Base-by-base conservation (phyloP, 2,888 invertebrate species). In the Fabriciana adippe region DNA sequence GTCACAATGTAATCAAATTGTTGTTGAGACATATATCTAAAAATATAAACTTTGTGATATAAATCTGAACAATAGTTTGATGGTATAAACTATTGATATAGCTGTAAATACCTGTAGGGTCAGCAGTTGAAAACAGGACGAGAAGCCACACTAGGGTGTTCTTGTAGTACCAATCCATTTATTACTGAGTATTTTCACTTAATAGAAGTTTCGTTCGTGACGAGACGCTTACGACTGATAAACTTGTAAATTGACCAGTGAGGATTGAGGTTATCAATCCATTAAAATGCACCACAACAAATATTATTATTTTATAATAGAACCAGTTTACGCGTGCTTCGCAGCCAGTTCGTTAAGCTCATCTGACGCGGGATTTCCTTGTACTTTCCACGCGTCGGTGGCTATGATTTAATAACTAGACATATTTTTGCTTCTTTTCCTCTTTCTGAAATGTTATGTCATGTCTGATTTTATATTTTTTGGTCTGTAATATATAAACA, bases 331-430 rank as follows among this genome's bases (percentile, higher is more conserved):
- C 59, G 63, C 71, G 66, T 69, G 69, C 48, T 66, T 56, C 48
- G 2, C 6, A 45, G 31, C 41, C 14, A 65, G 65, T 35, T 67
- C 54, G 59, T 60, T 55, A 14, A 57, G 64, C 60, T 64, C 63
- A 68, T 68, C 64, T 68, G 67, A 68, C 56, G 57, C 48, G 63
- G 67, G 65, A 66, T 71, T 73, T 73, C 69, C 71, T 73, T 72
- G 60, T 72, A 65, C 62, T 71, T 64, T 67, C 55, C 66, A 69
- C 71, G 66, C 69, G 63, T 61, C 68, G 66, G 47, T 64, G 64
- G 41, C 14, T 63, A 31, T 61, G 54, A 62, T 70, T 26, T 45
- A 63, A 66, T 59, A 65, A 67, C 67, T 5, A 64, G 35, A 31
- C 5, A 31, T 55, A 50, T 21, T 21, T 66, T 35, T 60, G 21